Conservation (phyloP, 2,113 vertebrate species). For the Brachypodius melanocephalos region DNA sequence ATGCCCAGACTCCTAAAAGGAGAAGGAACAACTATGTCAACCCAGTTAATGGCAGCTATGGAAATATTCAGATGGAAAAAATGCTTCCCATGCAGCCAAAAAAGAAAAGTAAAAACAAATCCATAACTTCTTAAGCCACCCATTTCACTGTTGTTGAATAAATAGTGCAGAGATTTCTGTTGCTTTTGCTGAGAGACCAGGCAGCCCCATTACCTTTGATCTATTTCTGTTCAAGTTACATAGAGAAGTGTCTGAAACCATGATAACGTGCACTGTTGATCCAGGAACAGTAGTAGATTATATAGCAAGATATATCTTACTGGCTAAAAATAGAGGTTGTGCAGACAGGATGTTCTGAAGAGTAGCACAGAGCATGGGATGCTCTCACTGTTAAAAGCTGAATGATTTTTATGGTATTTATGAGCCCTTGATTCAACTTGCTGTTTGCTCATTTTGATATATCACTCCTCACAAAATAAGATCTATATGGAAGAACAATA, state of each 20-base stretch:
- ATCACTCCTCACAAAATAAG: background rate
- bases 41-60: background rate
- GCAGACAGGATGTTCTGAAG: constrained; percentile 18
- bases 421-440: background rate
- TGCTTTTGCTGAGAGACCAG: background rate
- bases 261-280: constrained; percentile 47
- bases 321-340: constrained; percentile 22
- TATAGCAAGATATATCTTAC: constrained; percentile 14
- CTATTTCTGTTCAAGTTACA: constrained; percentile 37
- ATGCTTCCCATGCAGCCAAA: background rate
- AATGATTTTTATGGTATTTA: constrained; percentile 2
- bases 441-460: background rate
- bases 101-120: background rate
- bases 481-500: background rate
- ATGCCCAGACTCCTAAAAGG: constrained; percentile 1
- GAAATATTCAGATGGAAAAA: constrained; percentile 22
- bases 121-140: background rate
- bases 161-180: background rate
- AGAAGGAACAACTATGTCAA: background rate
- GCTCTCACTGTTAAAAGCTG: background rate
- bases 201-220: background rate
- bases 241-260: constrained; percentile 14
- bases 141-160: background rate
- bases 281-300: constrained; percentile 11
- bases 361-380: background rate